Conservation (phyloP, 2,797 vertebrate species). For the Ceryle rudis region DNA sequence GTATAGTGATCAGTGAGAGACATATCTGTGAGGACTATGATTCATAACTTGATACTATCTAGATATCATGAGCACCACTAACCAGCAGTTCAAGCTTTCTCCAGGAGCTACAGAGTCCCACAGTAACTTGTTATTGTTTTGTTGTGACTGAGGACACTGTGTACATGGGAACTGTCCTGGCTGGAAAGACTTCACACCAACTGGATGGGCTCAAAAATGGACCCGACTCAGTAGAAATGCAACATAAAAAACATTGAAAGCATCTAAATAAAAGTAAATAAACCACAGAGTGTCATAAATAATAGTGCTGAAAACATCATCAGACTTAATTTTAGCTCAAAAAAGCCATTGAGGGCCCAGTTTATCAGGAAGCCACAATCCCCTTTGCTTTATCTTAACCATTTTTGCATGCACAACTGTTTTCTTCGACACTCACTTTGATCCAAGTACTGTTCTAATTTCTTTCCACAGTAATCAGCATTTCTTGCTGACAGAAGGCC, state of each 20-base stretch:
- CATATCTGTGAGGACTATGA: background rate
- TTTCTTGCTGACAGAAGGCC: background rate
- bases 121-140: background rate
- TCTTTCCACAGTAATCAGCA: background rate
- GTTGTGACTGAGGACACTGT: background rate
- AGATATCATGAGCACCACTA: background rate
- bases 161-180: background rate
- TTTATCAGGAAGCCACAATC: background rate
- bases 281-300: background rate
- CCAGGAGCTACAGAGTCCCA: background rate
- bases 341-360: background rate
- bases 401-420: background rate
- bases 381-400: background rate
- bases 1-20: background rate
- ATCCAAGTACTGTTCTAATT: background rate
- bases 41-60: background rate
- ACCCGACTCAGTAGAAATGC: constrained; percentile 11
- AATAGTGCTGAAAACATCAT: background rate
- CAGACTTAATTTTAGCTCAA: constrained; percentile 13
- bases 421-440: background rate
- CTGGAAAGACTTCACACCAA: background rate
- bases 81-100: background rate
- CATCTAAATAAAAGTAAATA: constrained; percentile 14
- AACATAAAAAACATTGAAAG: background rate
- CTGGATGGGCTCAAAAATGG: background rate